phyloP scores from a whole-genome alignment of 2,797 vertebrate species.

The Podargus strigoides region DNA sequence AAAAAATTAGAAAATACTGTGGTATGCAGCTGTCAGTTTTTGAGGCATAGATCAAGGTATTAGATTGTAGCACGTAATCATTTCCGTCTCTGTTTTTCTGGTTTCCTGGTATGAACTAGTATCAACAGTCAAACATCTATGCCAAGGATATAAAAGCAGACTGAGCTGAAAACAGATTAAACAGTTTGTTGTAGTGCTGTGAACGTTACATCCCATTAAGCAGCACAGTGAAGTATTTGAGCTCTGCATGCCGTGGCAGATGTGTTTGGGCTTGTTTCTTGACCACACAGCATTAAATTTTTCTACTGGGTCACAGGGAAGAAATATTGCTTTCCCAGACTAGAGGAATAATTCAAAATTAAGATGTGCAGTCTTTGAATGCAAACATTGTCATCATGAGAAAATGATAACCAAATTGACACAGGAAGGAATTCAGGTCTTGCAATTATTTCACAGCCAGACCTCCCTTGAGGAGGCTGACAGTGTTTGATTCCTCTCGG shows the following conservation, averaged over 20 bases:
- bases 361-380: neutral
- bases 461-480: neutral
- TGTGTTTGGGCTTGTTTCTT: slow-evolving; percentile 60
- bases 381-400: neutral
- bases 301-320: neutral
- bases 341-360: neutral
- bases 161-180: neutral
- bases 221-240: neutral
- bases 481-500: neutral
- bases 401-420: neutral
- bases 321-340: neutral
- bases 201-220: neutral
- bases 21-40: neutral
- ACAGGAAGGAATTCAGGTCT: neutral
- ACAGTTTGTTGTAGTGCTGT: neutral
- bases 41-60: neutral
- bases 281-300: neutral
- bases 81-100: neutral
- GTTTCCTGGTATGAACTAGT: neutral
- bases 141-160: neutral
- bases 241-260: neutral
- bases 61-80: neutral
- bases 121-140: neutral
- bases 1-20: slow-evolving; percentile 9
- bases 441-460: neutral